phyloP scores from a whole-genome alignment of 2,797 vertebrate species.

The Mareca penelope region DNA sequence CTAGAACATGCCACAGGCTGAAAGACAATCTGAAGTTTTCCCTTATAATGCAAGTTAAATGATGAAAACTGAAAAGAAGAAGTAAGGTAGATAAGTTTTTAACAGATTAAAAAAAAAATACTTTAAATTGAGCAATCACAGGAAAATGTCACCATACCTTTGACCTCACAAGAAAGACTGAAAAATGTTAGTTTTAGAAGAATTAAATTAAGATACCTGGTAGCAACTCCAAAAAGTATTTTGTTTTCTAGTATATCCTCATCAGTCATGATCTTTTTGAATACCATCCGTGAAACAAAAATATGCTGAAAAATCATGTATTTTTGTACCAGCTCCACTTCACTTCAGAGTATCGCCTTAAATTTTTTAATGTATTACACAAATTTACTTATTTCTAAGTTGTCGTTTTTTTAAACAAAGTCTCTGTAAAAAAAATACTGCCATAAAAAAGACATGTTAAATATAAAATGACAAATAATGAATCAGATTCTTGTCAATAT shows the following conservation, averaged over 20 bases:
- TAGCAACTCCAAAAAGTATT: background rate
- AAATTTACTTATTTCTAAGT: background rate
- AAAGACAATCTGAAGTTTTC: background rate
- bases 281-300: background rate
- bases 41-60: background rate
- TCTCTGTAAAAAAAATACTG: background rate
- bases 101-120: background rate
- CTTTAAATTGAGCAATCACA: background rate
- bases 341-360: background rate
- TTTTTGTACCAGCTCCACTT: background rate
- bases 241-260: background rate
- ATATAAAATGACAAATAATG: background rate
- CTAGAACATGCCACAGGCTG: background rate
- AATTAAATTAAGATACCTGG: background rate
- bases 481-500: constrained; percentile 52
- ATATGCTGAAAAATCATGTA: background rate
- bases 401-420: background rate
- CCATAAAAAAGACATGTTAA: background rate
- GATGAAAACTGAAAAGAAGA: background rate
- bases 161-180: background rate
- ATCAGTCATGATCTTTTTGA: background rate
- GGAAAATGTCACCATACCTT: background rate
- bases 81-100: background rate
- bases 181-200: background rate
- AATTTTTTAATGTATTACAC: background rate